These are phyloP conservation scores for Heteractis magnifica DNA, from an alignment of 92 coral and sea anemone species.

Conservation along the genomic window DNA sequence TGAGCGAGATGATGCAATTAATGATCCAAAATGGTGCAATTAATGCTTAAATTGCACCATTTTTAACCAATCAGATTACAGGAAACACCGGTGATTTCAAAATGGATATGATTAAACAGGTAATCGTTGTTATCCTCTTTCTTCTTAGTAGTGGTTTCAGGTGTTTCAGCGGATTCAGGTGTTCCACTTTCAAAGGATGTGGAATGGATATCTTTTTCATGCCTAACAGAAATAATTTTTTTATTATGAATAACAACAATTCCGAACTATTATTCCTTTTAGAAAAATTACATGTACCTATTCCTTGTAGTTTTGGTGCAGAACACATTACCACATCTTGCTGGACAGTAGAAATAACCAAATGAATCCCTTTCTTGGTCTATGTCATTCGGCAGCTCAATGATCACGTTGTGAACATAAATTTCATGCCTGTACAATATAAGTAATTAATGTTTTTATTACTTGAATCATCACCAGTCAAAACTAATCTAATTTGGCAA, in stretches of 20 bases:
- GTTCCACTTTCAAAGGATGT: not conserved
- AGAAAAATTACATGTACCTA: conserved; percentile 23
- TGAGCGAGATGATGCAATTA: no score
- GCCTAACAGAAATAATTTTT: conserved; percentile 12
- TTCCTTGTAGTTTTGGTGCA: conserved; percentile 50
- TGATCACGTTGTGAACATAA: conserved; percentile 23
- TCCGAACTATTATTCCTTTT: not conserved
- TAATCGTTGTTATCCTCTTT: not conserved
- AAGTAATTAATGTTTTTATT: not conserved
- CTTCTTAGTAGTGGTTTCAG: not conserved
- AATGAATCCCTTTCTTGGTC: conserved; percentile 30
- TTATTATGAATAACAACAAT: conserved; percentile 2
- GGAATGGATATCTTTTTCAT: not conserved
- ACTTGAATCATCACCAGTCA: not conserved
- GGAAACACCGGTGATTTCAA: no score
- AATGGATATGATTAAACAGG: conserved; percentile 4
- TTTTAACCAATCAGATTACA: no score
- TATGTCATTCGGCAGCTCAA: conserved; percentile 21
- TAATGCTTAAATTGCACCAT: no score
- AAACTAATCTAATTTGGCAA: not conserved
- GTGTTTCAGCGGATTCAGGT: not conserved
- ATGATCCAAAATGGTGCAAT: no score
- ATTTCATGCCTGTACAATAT: conserved; percentile 45
- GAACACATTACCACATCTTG: conserved; percentile 44
- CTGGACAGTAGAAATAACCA: conserved; percentile 49